Evolutionary conservation across 2,888 invertebrate genomes (phyloP).

Genomic region (Cynaeus angustus): DNA sequence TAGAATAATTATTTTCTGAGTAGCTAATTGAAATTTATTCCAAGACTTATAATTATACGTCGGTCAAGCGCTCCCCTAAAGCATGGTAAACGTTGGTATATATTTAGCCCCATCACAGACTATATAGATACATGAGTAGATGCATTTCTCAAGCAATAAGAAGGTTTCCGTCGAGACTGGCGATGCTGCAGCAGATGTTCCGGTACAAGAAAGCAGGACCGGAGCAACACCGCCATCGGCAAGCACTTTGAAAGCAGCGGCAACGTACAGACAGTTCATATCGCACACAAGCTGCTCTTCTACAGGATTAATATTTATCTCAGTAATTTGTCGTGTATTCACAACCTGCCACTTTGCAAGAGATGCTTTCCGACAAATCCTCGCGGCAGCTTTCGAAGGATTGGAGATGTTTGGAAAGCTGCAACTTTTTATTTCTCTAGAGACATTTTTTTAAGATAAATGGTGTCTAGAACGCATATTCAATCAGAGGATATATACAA

Average conservation of each 20-base stretch:
- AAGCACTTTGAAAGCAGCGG: constrained; percentile 38
- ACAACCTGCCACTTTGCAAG: constrained; percentile 50
- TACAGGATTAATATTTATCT: constrained; percentile 53
- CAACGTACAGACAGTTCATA: constrained; percentile 39
- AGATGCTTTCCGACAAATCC: constrained; percentile 40
- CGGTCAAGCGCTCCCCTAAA: constrained; percentile 30
- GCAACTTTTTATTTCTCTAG: constrained; percentile 40
- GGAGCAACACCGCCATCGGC: constrained; percentile 46
- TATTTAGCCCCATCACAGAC: constrained; percentile 36
- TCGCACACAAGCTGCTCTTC: constrained; percentile 46
- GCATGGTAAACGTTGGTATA: constrained; percentile 20
- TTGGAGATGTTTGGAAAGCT: constrained; percentile 35
- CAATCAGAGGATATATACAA: constrained; percentile 34
- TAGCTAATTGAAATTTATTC: constrained; percentile 27
- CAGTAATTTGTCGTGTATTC: constrained; percentile 53
- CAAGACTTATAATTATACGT: constrained; percentile 28
- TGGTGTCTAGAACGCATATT: constrained; percentile 29
- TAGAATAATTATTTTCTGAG: constrained; percentile 2
- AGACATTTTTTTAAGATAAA: constrained; percentile 46
- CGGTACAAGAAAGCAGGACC: constrained; percentile 41
- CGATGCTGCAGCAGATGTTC: constrained; percentile 42
- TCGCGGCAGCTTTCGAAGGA: constrained; percentile 15
- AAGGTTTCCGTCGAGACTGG: constrained; percentile 42
- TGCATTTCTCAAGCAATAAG: constrained; percentile 21
- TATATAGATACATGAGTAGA: constrained; percentile 23